Conservation (phyloP, 2,888 invertebrate species). For the Nebria brevicollis region DNA sequence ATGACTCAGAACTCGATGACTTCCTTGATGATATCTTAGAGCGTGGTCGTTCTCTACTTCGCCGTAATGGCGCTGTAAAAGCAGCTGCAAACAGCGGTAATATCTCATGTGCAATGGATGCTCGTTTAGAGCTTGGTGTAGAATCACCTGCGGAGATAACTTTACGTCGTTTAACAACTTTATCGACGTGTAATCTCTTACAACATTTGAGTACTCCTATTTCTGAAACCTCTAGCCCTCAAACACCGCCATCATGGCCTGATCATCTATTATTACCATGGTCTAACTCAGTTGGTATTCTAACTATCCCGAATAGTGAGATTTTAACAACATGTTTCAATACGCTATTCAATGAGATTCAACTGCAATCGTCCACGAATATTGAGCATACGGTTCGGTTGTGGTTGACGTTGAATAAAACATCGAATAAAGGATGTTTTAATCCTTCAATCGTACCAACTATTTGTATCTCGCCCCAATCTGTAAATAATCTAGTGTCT, state of each 20-base stretch:
- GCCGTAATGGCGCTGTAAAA: slow-evolving; percentile 49
- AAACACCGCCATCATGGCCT: slow-evolving; percentile 64
- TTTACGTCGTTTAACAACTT: slow-evolving; percentile 74
- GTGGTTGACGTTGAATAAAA: slow-evolving; percentile 84
- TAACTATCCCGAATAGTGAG: slow-evolving; percentile 59
- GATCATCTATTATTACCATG: slow-evolving; percentile 63
- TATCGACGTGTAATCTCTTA: slow-evolving; percentile 56
- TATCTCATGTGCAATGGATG: slow-evolving; percentile 77
- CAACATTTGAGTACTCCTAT: slow-evolving; percentile 57
- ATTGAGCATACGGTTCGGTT: slow-evolving; percentile 86
- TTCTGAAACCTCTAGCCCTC: slow-evolving; percentile 59
- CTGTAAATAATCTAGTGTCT: slow-evolving; percentile 73
- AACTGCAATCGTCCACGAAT: slow-evolving; percentile 76
- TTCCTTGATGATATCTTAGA: slow-evolving; percentile 76
- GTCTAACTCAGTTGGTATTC: slow-evolving; percentile 52
- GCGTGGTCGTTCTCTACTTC: slow-evolving; percentile 68
- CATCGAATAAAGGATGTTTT: slow-evolving; percentile 55
- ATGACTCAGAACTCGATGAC: slow-evolving; percentile 85
- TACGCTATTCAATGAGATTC: slow-evolving; percentile 73
- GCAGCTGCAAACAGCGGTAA: slow-evolving; percentile 57
- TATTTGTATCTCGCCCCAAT: slow-evolving; percentile 72
- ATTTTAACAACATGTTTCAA: slow-evolving; percentile 79
- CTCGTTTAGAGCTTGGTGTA: slow-evolving; percentile 82
- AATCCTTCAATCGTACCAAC: slow-evolving; percentile 70
- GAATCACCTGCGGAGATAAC: slow-evolving; percentile 81